Conservation (phyloP, 1,140 invertebrate species). For the Drosophila arizonae region DNA sequence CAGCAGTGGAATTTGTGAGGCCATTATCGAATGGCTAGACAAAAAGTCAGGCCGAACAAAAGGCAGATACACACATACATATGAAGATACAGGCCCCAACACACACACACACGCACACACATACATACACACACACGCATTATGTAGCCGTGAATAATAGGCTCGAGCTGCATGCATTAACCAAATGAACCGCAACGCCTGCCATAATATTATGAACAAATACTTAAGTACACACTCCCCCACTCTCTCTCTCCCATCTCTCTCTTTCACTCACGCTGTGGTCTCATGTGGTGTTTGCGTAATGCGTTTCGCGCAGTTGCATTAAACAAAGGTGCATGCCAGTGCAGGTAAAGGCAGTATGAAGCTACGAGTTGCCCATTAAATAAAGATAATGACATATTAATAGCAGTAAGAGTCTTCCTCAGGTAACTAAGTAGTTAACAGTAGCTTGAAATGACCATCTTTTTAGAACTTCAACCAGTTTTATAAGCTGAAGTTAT, state of each 20-base stretch:
- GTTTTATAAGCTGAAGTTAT: too few species aligned
- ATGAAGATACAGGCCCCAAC: neutral
- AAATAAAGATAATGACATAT: too few species aligned
- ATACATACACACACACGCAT: slow-evolving; percentile 26
- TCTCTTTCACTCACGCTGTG: neutral
- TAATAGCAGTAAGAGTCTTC: too few species aligned
- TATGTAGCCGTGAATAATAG: slow-evolving; percentile 74
- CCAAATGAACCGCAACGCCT: slow-evolving; percentile 75
- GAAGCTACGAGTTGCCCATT: neutral
- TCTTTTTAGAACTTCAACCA: too few species aligned
- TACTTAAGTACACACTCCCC: slow-evolving; percentile 33
- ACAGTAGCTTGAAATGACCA: too few species aligned
- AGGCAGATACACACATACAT: slow-evolving; percentile 3
- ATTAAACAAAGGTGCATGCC: neutral
- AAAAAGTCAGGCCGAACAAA: slow-evolving; percentile 54
- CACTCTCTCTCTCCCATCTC: neutral
- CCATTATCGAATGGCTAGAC: slow-evolving; percentile 40
- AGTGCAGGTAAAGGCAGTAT: neutral
- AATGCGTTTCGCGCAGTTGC: slow-evolving; percentile 34
- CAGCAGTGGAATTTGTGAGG: slow-evolving; percentile 2
- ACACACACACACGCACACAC: slow-evolving; percentile 9
- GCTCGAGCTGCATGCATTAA: slow-evolving; percentile 71
- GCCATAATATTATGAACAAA: slow-evolving; percentile 57
- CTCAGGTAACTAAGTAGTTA: too few species aligned
- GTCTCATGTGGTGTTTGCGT: slow-evolving; percentile 58